Base-by-base conservation (phyloP, 1,140 invertebrate genomes). In the Diachasma alloeum region DNA sequence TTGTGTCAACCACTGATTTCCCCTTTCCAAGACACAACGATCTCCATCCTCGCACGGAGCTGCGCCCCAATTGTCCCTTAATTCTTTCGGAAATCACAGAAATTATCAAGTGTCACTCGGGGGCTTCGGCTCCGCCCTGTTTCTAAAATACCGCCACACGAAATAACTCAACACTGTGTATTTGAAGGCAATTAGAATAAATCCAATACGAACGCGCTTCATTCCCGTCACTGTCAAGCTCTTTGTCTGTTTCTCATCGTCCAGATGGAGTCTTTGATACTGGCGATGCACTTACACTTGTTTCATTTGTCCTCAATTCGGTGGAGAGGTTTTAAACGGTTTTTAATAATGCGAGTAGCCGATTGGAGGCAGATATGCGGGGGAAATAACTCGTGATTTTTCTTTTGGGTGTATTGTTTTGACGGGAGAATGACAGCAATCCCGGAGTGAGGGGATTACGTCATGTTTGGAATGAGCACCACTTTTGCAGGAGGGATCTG, bases 121-220 rank as follows among this genome's bases (percentile, higher is more conserved):
- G 24, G 69, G 42, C 4, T 26, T 63, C 24, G 72, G 56, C 13
- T 31, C 76, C 44, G 74, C 24, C 24, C 79, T 66, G 31, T 53
- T 68, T 26, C 85, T 75, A 4, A 82, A 79, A 68, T 82, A 86
- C 82, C 81, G 79, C 80, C 83, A 85, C 19, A 78, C 78, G 42
- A 78, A 81, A 53, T 79, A 82, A 66, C 83, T 68, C 26, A 84
- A 17, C 10, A 86, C 72, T n/a, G 81, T 81, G 66, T 87, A 87
- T 75, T 88, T 86, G 13, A 85, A 78, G n/a, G 82, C 82, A 42
- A 85, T 75, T 73, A 86, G 59, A n/a, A 85, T 63, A 31, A 85
- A 82, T 72, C 80, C 83, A 75, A 74, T 69, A 78, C 83, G 82
- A 81, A 84, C 31, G 69, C 80, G 81, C 66, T 82, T 81, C 83